Base-by-base conservation (phyloP, 1,140 invertebrate species). In the Cotesia typhae region DNA sequence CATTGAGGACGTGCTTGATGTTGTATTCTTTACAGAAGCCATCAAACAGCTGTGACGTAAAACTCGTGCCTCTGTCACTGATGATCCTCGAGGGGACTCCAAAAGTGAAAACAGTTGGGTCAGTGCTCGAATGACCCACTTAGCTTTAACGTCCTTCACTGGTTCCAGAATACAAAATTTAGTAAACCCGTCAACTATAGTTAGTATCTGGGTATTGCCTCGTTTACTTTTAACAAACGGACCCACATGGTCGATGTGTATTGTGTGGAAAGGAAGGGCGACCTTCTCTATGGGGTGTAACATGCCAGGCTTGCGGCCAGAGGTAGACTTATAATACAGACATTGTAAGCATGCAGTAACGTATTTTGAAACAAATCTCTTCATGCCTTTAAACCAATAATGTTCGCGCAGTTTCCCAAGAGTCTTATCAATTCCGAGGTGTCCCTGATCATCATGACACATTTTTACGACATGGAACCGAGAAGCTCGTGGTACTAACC, bases 401-500 rank as follows among this genome's bases (percentile, higher is more conserved):
- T 72, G 67, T 55, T 75, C 71, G 41, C 73, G 65, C 35, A 81
- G 75, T 53, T 74, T 73, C 10, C 76, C 70, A 7, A 78, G 59
- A 1, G 79, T 78, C 64, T 78, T 82, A 5, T 80, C 78, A 35
- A 75, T 5, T 0, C 71, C 75, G 37, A 80, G 77, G 28, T 81
- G 78, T 7, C 77, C 77, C 6, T 77, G 53, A 3, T 84, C 83
- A 57, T 84, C 80, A 63, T 85, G 82, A 60, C 77, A 80, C 7
- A 78, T 69, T 67, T 74, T 74, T 0, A 79, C 66, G 5, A 84
- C 76, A 57, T 83, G 74, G 74, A 76, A 80, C 10, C 82, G 60
- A 0, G 69, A 75, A 10, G 68, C 60, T 67, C 67, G 70, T 10
- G 80, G 82, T 7, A 82, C 79, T 7, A 79, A 38, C 77, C 78